Base-by-base conservation (phyloP, 2,113 vertebrate species). In the Thamnaconus septentrionalis region DNA sequence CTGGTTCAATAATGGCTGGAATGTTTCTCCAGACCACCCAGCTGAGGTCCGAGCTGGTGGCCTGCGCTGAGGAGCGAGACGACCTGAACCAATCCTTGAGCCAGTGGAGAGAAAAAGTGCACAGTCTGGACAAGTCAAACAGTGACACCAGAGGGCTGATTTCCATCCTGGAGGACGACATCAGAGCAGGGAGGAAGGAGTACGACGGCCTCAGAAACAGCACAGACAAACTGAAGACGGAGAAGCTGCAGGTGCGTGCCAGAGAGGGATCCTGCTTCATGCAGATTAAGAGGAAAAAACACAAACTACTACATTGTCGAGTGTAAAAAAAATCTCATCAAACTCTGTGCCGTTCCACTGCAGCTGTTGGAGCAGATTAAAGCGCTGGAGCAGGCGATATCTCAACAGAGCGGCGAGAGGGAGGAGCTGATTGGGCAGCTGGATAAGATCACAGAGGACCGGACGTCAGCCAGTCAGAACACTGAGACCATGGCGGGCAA, bases 1-100 rank as follows among this genome's bases (percentile, higher is more conserved):
- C 12, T 5, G 9, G 1, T 41, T 66, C 18, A 41, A 6, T 53
- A 7, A 31, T 3, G 7, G 8, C 9, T 3, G 12, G 11, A 40
- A 44, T 12, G 0, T 66, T 42, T 60, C 3, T 70, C 2, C 75
- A 90, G 83, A 91, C 83, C 51, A 82, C 78, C 49, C 81, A 49
- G 66, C 84, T 94, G 80, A 80, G 61, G 66, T 85, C 89, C 76
- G 91, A 95, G 59, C 69, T 94, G 31, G 88, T 84, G 44, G 75
- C 77, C 65, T 87, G 92, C 67, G 67, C 85, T 8, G 93, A 94
- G 75, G 92, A 92, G 74, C 89, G 90, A 64, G 89, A 91, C 59
- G 86, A 92, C 49, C 73, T 94, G 61, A 76, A 68, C 47, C 82
- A 88, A 66, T 81, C 91, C 40, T 76, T 85, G 66, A 63, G 85